phyloP scores from a whole-genome alignment of 2,113 vertebrate species.

The Antechinus flavipes region DNA sequence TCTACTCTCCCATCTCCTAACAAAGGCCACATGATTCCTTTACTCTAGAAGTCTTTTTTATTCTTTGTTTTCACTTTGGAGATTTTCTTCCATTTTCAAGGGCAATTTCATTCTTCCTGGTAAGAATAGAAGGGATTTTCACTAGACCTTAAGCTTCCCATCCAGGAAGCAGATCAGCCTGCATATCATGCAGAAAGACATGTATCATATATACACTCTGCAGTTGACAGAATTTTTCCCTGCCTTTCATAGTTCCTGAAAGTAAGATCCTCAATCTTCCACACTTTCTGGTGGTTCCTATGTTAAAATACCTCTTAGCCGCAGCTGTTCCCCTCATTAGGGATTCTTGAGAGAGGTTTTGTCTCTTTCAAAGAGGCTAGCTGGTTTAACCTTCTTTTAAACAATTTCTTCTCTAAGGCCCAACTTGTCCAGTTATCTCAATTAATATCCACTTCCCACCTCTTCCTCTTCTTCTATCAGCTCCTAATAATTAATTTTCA shows the following conservation, averaged over 20 bases:
- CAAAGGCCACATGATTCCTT: not conserved
- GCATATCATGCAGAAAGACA: not conserved
- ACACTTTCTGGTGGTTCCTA: not conserved
- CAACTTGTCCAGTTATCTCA: not conserved
- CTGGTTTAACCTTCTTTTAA: not conserved
- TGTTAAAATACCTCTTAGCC: not conserved
- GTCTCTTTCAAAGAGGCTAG: not conserved
- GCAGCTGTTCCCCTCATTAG: not conserved
- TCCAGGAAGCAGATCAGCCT: not conserved
- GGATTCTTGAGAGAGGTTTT: not conserved
- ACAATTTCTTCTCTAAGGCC: not conserved
- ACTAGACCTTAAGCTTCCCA: not conserved
- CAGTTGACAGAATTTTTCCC: not conserved
- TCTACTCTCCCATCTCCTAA: not conserved
- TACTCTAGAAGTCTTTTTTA: not conserved
- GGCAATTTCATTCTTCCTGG: not conserved
- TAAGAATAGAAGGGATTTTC: not conserved
- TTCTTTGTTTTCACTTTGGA: not conserved
- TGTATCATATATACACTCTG: not conserved
- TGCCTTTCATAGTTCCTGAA: not conserved
- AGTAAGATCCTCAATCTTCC: not conserved
- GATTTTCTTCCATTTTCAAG: not conserved
- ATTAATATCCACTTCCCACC: not conserved
- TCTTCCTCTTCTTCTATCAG: not conserved
- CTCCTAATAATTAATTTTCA: not conserved